Evolutionary conservation across 2,797 vertebrate species (phyloP).

Genomic region (Pteropus rufus): DNA sequence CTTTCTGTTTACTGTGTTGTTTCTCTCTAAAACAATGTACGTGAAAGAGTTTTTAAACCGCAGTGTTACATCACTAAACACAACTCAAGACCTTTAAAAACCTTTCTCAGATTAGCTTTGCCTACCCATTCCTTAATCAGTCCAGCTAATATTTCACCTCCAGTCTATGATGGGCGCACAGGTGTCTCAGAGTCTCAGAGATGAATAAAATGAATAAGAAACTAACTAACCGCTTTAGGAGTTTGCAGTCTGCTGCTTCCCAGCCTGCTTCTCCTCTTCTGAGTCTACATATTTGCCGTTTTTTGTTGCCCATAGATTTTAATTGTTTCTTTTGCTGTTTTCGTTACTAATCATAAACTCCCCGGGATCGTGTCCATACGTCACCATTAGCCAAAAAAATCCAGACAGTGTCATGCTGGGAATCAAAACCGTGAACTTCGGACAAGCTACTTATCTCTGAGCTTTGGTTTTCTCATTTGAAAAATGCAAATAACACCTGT

Average conservation of each 20-base stretch:
- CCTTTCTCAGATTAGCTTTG: neutral
- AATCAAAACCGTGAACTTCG: neutral
- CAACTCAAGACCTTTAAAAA: neutral
- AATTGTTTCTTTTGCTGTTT: neutral
- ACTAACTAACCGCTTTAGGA: neutral
- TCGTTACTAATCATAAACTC: neutral
- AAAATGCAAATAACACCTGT: neutral
- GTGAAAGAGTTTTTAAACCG: neutral
- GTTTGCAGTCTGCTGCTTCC: neutral
- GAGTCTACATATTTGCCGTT: neutral
- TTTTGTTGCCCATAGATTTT: neutral
- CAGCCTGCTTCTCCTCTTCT: neutral
- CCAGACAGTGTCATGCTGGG: neutral
- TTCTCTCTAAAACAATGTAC: neutral
- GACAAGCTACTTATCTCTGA: neutral
- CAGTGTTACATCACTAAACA: neutral
- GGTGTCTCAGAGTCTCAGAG: neutral
- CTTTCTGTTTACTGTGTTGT: neutral
- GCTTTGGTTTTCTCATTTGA: conserved; percentile 24
- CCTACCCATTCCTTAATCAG: neutral
- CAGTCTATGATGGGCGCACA: neutral
- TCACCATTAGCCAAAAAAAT: neutral
- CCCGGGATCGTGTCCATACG: neutral
- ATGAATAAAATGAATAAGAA: neutral
- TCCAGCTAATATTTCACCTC: neutral